Conservation (phyloP, 2,113 vertebrate species). For the Peromyscus polionotus region DNA sequence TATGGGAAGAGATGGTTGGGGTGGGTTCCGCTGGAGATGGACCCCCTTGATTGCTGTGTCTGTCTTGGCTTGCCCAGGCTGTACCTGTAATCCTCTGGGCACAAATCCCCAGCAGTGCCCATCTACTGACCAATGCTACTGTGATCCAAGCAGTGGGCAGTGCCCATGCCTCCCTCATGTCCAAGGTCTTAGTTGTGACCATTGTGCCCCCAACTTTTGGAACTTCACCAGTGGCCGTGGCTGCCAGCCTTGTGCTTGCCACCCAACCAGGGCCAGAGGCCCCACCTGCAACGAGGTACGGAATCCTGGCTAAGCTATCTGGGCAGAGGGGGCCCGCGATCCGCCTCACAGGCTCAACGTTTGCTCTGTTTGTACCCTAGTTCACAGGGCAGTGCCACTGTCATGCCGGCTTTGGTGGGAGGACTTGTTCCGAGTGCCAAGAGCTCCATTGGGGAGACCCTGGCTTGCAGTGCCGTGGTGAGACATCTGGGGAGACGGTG, state of each 20-base stretch:
- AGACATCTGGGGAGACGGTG: constrained; percentile 62
- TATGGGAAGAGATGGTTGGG: fast-evolving
- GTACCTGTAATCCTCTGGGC: constrained; percentile 94
- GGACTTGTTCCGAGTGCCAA: constrained; percentile 94
- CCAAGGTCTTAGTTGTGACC: constrained; percentile 94
- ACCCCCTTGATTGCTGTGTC: constrained; percentile 15
- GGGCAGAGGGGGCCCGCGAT: background rate
- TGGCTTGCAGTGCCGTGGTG: constrained; percentile 93
- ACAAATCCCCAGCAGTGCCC: constrained; percentile 91
- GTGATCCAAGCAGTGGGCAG: constrained; percentile 92
- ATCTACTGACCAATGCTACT: constrained; percentile 91
- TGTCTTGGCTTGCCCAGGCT: constrained; percentile 88
- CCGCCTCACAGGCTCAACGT: background rate
- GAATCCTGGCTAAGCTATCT: background rate
- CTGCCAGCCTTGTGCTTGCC: constrained; percentile 94
- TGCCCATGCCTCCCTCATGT: constrained; percentile 95
- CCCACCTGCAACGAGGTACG: constrained; percentile 95
- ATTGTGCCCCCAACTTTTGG: constrained; percentile 95
- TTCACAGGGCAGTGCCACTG: constrained; percentile 97
- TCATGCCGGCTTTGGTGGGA: constrained; percentile 95
- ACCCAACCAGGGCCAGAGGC: constrained; percentile 91
- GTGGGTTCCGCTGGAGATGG: background rate
- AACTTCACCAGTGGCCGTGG: constrained; percentile 93
- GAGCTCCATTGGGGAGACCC: constrained; percentile 98
- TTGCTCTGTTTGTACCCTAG: constrained; percentile 82